Base-by-base conservation (phyloP, 92 coral and sea anemone species). In the Zoanthus gigantus region DNA sequence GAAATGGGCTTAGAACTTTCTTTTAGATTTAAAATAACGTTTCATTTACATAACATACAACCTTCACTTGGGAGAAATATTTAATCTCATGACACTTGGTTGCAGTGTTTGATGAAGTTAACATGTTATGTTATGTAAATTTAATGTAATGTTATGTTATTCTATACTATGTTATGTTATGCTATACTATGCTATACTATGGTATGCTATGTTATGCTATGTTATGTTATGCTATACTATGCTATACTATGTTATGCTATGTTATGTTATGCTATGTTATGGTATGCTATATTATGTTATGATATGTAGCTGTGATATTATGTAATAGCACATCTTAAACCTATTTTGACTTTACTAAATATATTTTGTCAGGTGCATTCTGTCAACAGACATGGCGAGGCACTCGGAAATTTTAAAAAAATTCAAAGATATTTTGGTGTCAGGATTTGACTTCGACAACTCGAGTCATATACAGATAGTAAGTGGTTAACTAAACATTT, bases 301-400 rank as follows among this genome's bases (percentile, higher is more conserved):
- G 65, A 2, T 7, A 12, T 58, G 65, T 15, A 0, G 15, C 15
- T 14, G 17, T 58, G 0, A 58, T 58, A 18, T 58, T 58, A 58
- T 58, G 65, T 58, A 5, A 58, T 58, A 34, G 23, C n/a, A 23
- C 8, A 7, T 31, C 7, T 34, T 9, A 8, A 69, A 69, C 46
- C 29, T 1, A 69, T 69, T 30, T 9, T 69, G 17, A 23, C 4
- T 29, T 44, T 67, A 17, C 6, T 13, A 23, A 9, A 10, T 0
- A 11, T 76, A 67, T 16, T 42, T 85, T 72, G 48, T 29, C 79
- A 95, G 98, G 86, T 95, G 98, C 78, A 95, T 95, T 66, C 83
- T 95, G 71, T 90, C 98, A 9, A 95, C 98, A 47, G 98, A 95
- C 74, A 95, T 95, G 98, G 98, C 94, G 56, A 93, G 98, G 88